Evolutionary conservation across 2,888 invertebrate species (phyloP).

Genomic region (Mimachlamys varia): DNA sequence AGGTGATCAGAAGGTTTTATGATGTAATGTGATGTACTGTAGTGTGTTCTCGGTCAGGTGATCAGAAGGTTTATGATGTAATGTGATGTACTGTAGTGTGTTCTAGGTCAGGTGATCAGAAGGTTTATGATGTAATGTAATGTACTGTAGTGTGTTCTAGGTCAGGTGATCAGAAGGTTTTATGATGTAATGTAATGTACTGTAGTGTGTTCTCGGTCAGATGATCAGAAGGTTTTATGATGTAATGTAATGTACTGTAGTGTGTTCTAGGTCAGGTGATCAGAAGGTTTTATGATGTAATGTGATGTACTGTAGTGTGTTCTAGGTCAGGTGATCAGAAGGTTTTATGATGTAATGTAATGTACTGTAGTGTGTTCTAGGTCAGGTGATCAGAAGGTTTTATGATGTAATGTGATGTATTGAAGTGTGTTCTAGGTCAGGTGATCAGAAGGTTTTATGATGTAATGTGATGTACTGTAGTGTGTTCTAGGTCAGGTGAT

Average conservation of each 20-base stretch:
- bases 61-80: not conserved
- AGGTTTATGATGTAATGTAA: not conserved
- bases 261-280: constrained; percentile 34
- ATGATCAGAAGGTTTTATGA: not conserved
- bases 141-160: not conserved
- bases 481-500: constrained; percentile 34
- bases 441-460: not conserved
- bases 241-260: not conserved
- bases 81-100: not conserved
- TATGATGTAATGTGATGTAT: too few relatives aligned
- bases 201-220: constrained; percentile 16
- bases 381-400: not conserved
- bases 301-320: not conserved
- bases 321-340: constrained; percentile 34
- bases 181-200: too few relatives aligned
- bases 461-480: not conserved
- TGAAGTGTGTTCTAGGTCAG: constrained; percentile 24
- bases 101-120: constrained; percentile 34
- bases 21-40: too few relatives aligned
- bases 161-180: not conserved
- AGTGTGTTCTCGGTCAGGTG: constrained; percentile 10
- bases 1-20: not conserved
- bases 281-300: not conserved
- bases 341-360: too few relatives aligned
- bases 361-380: not conserved